Evolutionary conservation across 23 tunicate genomes (phyloP).

Genomic region (Halocynthia roretzi): DNA sequence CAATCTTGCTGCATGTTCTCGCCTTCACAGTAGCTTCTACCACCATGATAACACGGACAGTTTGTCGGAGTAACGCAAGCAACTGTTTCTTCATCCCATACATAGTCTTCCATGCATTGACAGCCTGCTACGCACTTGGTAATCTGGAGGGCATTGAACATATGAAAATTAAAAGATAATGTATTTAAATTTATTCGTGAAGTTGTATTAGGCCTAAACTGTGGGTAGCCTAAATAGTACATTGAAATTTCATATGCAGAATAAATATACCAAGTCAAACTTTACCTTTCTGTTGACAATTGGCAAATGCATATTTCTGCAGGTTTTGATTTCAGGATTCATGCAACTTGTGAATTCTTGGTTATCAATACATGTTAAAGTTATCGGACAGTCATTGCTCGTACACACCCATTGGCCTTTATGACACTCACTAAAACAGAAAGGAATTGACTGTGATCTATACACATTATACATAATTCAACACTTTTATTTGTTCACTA

Average conservation of each 20-base stretch:
- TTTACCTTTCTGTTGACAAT: conserved; percentile 71
- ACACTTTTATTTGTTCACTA: not conserved
- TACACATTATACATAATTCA: not conserved
- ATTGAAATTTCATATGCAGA: not conserved
- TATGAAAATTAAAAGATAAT: not conserved
- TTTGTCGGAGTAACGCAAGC: conserved; percentile 75
- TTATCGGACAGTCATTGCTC: conserved; percentile 77
- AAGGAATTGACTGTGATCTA: not conserved
- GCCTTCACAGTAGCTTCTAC: conserved; percentile 81
- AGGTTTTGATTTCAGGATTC: conserved; percentile 81
- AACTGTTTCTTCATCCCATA: conserved; percentile 62
- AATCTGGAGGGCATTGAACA: conserved; percentile 20
- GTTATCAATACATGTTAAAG: conserved; percentile 55
- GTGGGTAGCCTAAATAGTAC: not conserved
- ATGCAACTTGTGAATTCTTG: conserved; percentile 95
- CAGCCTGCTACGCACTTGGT: conserved; percentile 86
- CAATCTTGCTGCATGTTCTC: conserved; percentile 98
- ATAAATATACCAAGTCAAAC: not conserved
- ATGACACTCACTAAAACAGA: conserved; percentile 73
- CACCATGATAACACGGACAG: conserved; percentile 97
- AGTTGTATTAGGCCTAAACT: not conserved
- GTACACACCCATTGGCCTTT: conserved; percentile 96
- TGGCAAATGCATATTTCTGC: conserved; percentile 88
- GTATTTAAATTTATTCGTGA: not conserved
- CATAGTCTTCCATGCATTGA: conserved; percentile 65